phyloP scores from a whole-genome alignment of 2,888 invertebrate genomes.

The Molanna angustata region DNA sequence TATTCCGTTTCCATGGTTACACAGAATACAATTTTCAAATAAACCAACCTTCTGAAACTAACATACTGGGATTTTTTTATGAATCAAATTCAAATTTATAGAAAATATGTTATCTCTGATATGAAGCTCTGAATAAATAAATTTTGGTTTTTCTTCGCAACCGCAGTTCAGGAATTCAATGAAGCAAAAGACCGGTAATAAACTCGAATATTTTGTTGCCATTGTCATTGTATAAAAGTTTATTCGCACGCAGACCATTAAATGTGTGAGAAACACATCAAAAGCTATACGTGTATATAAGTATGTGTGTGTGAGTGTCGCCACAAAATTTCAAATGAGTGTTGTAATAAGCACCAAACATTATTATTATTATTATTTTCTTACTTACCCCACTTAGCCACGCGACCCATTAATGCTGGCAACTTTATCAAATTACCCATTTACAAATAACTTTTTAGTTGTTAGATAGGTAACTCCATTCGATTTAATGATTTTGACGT shows the following conservation, averaged over 20 bases:
- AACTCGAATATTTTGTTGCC: background rate
- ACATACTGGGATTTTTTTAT: too few relatives aligned
- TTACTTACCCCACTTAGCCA: constrained; percentile 3
- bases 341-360: background rate
- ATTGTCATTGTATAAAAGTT: constrained; percentile 8
- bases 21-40: too few relatives aligned
- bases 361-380: too few relatives aligned
- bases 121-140: too few relatives aligned
- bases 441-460: background rate
- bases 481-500: too few relatives aligned
- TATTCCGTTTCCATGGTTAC: too few relatives aligned
- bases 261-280: constrained; percentile 24
- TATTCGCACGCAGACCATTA: constrained; percentile 25
- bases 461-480: too few relatives aligned
- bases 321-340: constrained; percentile 1
- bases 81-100: too few relatives aligned
- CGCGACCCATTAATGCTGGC: background rate
- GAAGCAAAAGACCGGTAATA: background rate
- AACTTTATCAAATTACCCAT: background rate
- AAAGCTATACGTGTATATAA: background rate
- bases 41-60: too few relatives aligned
- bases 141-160: too few relatives aligned
- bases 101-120: too few relatives aligned
- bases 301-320: constrained; percentile 1
- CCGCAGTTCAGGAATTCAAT: background rate